Evolutionary conservation across 2,113 vertebrate species (phyloP), one percentile per base, ranked within the genome.

Genomic region (Platanista minor): DNA sequence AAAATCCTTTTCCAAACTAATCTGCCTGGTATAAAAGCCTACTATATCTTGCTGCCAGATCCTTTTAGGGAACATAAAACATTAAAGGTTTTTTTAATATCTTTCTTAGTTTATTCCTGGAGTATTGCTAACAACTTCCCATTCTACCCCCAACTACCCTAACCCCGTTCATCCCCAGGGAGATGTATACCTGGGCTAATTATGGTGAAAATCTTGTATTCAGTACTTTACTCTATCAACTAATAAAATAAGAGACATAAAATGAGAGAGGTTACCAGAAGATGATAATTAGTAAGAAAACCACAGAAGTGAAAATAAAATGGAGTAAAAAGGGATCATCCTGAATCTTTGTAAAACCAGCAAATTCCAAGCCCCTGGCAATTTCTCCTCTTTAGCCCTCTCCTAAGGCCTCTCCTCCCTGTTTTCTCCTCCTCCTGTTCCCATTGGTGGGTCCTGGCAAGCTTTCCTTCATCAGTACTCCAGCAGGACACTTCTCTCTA

Each of bases 1-100:
- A 77, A 84, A 93, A 87, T 85, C n/a, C 10, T 72, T 86, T 94
- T 78, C 33, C 61, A 94, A 94, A 31, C 36, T 91, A 69, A 87
- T 80, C n/a, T 71, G 9, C 67, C 39, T 91, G 25, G 6, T 77
- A 81, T 33, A 71, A 87, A 78, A 92, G 10, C 13, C 39, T 87
- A 29, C 0, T 36, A 9, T 25, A 36, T 77, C 36, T 96, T 61
- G 8, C 14, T 87, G 33, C 14, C 57, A 88, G 43, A 61, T 49
- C 39, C 7, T 96, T 77, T 80, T 4, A 81, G 61, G 2, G 17
- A 88, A 36, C 57, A 41, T 39, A 85, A 82, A 93, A 96, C 13
- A 49, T 5, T 90, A 61, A 41, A 64, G 52, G 74, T 95, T 96
- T 87, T 82, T 33, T 71, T 20, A 18, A 1, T 33, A 12, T 66